Evolutionary conservation across 30 jellyfish, hydroid and myxozoan species (phyloP), one percentile per base, ranked within the genome.

Genomic region (Aurelia aurita complex sp. Pacific): DNA sequence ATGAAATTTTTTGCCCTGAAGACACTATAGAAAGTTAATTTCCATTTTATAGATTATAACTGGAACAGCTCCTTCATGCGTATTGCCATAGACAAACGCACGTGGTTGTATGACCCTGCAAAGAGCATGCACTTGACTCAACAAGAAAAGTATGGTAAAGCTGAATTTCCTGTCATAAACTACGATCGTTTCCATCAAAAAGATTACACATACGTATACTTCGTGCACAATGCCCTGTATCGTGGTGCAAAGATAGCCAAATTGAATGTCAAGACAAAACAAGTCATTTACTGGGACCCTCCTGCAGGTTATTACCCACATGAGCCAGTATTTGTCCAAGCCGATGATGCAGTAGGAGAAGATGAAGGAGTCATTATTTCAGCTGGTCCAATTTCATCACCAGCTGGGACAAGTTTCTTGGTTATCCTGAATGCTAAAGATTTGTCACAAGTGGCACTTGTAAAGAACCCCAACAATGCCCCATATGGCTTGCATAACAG

Each of bases 251-350:
- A 52, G 55, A 84, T 84, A 15, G 82, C 74, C 4, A 84, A 84
- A 68, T 53, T 84, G 88, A 84, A 84, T 36, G 87, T 84, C 14
- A 73, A 64, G 60, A 84, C 93, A 29, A 84, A 84, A 66, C 33
- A 75, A 33, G 36, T 52, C 6, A 64, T 84, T 33, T 57, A 46
- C 43, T 84, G 93, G 93, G 75, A 23, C 59, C 93, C 93, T 2
- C 93, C 93, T 16, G 11, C 53, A 33, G 93, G 93, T 17, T 84
- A 35, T 67, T 73, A 84, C 77, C 93, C 93, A 3, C 93, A 84
- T 73, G 93, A 84, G 77, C 93, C 93, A 46, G 54, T 84, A 17
- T 84, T 84, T 32, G 87, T 84, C 18, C 93, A 69, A 53, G 52
- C 69, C 1, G 76, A 73, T n/a, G 85, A 63, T 16, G 82, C 77